A percentile compares a stretch with the other conserved stretches of the same genome.
Conservation (phyloP, 2,113 vertebrate species). For the Microcebus griseorufus region DNA sequence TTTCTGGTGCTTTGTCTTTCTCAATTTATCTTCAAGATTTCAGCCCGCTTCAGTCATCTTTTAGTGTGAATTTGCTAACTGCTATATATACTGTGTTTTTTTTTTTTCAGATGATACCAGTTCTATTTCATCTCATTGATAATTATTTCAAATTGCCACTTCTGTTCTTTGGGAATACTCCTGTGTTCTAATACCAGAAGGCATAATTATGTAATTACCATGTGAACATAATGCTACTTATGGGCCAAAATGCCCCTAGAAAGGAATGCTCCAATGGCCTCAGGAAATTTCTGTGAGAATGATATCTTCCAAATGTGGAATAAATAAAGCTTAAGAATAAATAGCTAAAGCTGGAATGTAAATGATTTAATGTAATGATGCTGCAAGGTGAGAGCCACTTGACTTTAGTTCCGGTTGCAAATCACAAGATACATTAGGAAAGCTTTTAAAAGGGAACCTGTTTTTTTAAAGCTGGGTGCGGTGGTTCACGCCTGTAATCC, state of each 20-base stretch:
- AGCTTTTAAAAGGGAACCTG: slow-evolving; percentile 57
- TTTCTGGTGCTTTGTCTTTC: background rate
- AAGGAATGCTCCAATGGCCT: slow-evolving; percentile 49
- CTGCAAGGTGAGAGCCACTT: slow-evolving; percentile 50
- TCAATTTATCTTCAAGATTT: slow-evolving; percentile 12
- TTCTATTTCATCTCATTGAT: slow-evolving; percentile 56
- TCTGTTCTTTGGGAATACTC: background rate
- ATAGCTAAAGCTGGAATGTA: slow-evolving; percentile 61
- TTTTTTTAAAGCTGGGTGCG: background rate
- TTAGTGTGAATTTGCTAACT: slow-evolving; percentile 36
- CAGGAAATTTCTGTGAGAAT: slow-evolving; percentile 52
- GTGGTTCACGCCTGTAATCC: no score
- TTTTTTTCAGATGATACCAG: background rate
- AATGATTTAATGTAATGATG: slow-evolving; percentile 51
- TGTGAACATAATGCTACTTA: slow-evolving; percentile 58
- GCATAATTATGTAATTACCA: slow-evolving; percentile 65
- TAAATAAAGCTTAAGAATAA: slow-evolving; percentile 65
- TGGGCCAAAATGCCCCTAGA: slow-evolving; percentile 40
- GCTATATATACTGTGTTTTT: background rate
- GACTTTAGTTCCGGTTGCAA: slow-evolving; percentile 62
- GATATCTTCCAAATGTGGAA: slow-evolving; percentile 62
- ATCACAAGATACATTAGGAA: slow-evolving; percentile 53
- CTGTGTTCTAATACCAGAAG: slow-evolving; percentile 62
- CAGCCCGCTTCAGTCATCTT: slow-evolving; percentile 5
- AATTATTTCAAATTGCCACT: slow-evolving; percentile 57